Evolutionary conservation across 2,797 vertebrate species (phyloP).

Genomic region (Danio kyathit): DNA sequence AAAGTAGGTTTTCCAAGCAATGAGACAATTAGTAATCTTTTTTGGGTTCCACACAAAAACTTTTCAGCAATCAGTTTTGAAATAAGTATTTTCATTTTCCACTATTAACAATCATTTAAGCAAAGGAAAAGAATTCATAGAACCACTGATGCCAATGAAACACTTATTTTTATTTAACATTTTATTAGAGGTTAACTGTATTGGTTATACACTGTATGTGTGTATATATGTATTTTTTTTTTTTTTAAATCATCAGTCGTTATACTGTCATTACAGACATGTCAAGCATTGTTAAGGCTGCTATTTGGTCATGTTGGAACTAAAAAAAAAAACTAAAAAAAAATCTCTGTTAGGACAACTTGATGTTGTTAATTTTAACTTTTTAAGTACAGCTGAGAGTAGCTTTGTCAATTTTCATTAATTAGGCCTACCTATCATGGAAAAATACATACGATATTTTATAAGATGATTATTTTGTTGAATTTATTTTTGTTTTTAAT

Average conservation of each 20-base stretch:
- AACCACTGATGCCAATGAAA: no score
- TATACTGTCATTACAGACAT: background rate
- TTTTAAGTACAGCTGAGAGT: slow-evolving; percentile 6
- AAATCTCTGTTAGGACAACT: background rate
- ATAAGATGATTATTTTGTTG: no score
- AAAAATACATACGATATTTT: no score
- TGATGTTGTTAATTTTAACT: background rate
- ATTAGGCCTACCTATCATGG: no score
- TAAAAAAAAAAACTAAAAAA: no score
- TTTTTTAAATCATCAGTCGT: no score
- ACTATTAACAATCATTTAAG: no score
- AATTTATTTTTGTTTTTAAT: no score
- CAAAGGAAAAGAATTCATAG: no score
- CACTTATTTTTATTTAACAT: background rate
- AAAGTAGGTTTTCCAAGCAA: background rate
- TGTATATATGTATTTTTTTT: background rate
- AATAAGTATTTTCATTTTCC: no score
- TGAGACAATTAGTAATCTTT: no score
- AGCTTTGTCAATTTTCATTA: slow-evolving; percentile 31
- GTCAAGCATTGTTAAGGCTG: background rate
- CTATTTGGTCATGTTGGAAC: background rate
- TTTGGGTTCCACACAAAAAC: background rate
- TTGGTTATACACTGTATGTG: no score
- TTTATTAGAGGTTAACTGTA: background rate
- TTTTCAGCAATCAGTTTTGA: background rate